Evolutionary conservation across 2,797 vertebrate genomes (phyloP).

Genomic region (Enteromius viviparus): DNA sequence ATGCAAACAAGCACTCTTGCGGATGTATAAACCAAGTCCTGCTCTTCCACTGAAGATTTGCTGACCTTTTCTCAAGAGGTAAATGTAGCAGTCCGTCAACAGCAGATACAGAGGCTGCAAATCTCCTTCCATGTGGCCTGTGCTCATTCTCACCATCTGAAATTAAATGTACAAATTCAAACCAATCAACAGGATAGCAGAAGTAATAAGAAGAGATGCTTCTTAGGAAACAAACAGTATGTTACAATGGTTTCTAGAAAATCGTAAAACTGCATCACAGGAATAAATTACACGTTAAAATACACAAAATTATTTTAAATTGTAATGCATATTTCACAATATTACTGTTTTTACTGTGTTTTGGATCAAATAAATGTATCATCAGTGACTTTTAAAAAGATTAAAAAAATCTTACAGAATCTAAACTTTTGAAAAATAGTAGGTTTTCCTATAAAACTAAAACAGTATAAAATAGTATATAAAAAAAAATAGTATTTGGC

Average conservation of each 20-base stretch:
- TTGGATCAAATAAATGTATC: neutral
- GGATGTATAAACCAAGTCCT: neutral
- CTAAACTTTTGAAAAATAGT: neutral
- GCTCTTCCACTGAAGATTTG: neutral
- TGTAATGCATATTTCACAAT: neutral
- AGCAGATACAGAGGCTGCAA: conserved; percentile 93
- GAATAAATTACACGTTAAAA: neutral
- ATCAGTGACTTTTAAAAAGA: neutral
- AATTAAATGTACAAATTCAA: conserved; percentile 41
- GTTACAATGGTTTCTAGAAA: neutral
- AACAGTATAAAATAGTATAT: neutral
- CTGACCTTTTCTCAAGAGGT: conserved; percentile 94
- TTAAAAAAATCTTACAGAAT: neutral
- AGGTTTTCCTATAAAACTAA: neutral
- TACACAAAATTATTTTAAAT: neutral
- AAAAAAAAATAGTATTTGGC: neutral
- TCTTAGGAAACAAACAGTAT: neutral
- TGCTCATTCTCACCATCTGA: conserved; percentile 97
- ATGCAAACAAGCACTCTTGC: neutral
- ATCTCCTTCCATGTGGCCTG: conserved; percentile 97
- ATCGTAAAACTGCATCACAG: neutral
- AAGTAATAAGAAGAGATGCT: neutral
- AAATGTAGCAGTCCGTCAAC: conserved; percentile 94
- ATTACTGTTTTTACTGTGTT: neutral
- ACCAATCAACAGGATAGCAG: neutral